Evolutionary conservation across 2,113 vertebrate species (phyloP).

Genomic region (Aphelocoma coerulescens): DNA sequence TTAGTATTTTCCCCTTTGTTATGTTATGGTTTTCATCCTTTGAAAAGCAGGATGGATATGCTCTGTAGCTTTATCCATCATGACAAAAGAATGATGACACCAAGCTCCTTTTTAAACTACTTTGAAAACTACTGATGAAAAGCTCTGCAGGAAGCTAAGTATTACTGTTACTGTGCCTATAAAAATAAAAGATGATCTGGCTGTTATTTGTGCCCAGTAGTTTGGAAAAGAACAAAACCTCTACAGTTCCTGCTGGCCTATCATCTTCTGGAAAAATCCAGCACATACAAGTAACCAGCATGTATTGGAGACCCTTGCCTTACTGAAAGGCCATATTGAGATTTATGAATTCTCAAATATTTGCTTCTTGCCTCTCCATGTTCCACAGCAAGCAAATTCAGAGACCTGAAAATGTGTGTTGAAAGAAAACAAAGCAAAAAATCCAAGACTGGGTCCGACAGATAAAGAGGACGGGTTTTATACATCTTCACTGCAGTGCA

Average conservation of each 20-base stretch:
- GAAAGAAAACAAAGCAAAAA: background rate
- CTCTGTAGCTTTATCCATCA: background rate
- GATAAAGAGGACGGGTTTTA: background rate
- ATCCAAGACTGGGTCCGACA: background rate
- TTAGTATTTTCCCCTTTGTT: background rate
- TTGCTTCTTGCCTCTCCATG: rapidly evolving
- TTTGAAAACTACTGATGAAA: background rate
- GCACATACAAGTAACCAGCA: background rate
- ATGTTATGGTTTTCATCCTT: background rate
- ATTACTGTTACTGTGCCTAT: background rate
- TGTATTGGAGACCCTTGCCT: background rate
- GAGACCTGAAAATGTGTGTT: background rate
- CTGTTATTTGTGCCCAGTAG: background rate
- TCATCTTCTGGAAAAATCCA: background rate
- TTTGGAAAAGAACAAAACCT: background rate
- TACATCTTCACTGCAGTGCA: background rate
- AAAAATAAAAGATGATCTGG: background rate
- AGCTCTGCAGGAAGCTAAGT: background rate
- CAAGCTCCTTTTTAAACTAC: background rate
- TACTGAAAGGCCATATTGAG: background rate
- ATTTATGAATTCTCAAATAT: background rate
- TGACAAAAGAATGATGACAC: background rate
- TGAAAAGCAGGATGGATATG: background rate
- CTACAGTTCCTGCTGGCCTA: background rate
- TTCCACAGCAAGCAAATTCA: background rate